These are phyloP conservation scores for Canis aureus DNA, from an alignment of 2,113 vertebrate genomes.

Conservation along the genomic window DNA sequence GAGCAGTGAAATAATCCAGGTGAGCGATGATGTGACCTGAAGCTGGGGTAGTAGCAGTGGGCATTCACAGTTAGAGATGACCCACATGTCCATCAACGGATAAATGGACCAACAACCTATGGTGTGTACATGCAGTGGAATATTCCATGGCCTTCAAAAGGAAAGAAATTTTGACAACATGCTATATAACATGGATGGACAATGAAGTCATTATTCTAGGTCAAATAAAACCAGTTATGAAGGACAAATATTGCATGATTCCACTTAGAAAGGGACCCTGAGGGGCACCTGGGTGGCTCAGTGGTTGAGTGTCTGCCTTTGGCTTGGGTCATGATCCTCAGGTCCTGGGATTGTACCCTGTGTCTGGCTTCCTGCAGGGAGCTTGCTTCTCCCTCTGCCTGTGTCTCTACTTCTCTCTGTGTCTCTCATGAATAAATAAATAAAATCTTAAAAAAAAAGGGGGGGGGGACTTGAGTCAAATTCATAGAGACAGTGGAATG, in stretches of 20 bases:
- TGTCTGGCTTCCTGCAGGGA: too few species aligned
- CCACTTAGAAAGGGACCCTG: not conserved
- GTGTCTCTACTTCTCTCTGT: too few species aligned
- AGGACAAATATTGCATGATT: too few species aligned
- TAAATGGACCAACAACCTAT: not conserved
- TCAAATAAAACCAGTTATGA: not conserved
- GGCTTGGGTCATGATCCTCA: too few species aligned
- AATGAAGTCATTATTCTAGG: not conserved
- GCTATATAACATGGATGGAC: not conserved
- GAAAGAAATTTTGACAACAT: not conserved
- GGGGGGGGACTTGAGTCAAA: not conserved
- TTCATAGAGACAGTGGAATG: not conserved
- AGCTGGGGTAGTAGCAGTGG: not conserved
- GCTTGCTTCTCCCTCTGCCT: too few species aligned
- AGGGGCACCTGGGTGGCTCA: too few species aligned
- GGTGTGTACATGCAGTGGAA: not conserved
- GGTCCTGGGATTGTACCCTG: too few species aligned
- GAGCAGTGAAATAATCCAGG: not conserved
- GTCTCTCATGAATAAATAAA: too few species aligned
- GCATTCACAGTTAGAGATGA: not conserved
- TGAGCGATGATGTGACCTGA: not conserved
- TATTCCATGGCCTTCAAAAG: not conserved
- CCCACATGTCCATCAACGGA: too few species aligned
- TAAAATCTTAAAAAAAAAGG: too few species aligned
- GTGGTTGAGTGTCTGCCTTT: too few species aligned